These are phyloP conservation scores for Daubentonia madagascariensis DNA, from an alignment of 2,113 vertebrate species.

Conservation along the genomic window DNA sequence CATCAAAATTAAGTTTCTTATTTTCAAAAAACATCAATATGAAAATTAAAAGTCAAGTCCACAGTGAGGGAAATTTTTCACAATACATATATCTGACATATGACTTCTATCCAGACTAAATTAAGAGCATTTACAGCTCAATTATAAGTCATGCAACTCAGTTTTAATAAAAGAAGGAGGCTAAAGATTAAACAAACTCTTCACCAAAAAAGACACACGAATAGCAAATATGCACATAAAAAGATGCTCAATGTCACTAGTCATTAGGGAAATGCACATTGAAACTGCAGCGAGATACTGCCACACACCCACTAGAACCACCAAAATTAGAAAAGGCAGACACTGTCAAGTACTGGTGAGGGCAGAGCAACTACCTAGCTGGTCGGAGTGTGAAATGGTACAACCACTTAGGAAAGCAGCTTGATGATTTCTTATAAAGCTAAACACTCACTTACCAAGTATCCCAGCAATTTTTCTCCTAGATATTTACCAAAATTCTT, in stretches of 20 bases:
- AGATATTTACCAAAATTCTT: not conserved
- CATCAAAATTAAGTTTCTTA: not conserved
- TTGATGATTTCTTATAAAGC: not conserved
- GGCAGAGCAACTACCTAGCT: not conserved
- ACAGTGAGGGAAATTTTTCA: not conserved
- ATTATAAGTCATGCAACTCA: not conserved
- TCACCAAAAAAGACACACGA: not conserved
- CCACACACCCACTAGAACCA: rapidly evolving
- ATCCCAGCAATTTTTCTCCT: not conserved
- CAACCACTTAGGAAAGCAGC: too few species aligned
- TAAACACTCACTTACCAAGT: not conserved
- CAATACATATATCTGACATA: rapidly evolving
- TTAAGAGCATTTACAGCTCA: not conserved
- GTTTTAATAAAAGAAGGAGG: not conserved
- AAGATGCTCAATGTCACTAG: rapidly evolving
- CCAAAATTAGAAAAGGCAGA: not conserved
- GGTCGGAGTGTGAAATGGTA: not conserved
- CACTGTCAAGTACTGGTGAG: rapidly evolving
- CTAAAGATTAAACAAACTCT: not conserved
- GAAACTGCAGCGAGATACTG: rapidly evolving
- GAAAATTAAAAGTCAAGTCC: not conserved
- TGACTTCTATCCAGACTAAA: not conserved
- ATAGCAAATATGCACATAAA: rapidly evolving
- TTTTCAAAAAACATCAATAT: not conserved
- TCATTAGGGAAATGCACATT: too few species aligned